Evolutionary conservation across 2,797 vertebrate genomes (phyloP).

Genomic region (Spea hammondii): DNA sequence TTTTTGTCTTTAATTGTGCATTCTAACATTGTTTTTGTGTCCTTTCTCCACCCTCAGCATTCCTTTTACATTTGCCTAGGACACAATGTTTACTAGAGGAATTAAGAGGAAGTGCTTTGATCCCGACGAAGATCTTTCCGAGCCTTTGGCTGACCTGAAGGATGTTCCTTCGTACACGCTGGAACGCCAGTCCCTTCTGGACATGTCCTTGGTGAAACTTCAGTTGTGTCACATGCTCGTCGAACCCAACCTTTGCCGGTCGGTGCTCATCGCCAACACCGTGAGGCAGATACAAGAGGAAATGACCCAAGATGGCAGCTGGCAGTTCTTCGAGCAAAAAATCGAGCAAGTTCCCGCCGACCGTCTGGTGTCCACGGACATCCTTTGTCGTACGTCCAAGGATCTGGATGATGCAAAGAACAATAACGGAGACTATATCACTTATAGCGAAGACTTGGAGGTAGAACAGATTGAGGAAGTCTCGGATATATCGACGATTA

Average conservation of each 20-base stretch:
- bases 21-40: neutral
- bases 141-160: slow-evolving; percentile 65
- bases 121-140: slow-evolving; percentile 75
- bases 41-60: neutral
- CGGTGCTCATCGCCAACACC: slow-evolving; percentile 95
- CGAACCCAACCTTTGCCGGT: slow-evolving; percentile 93
- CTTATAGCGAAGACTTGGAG: slow-evolving; percentile 62
- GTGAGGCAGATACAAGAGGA: slow-evolving; percentile 97
- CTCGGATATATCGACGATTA: slow-evolving; percentile 55
- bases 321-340: slow-evolving; percentile 75
- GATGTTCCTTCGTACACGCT: slow-evolving; percentile 81
- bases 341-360: slow-evolving; percentile 74
- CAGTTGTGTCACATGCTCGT: slow-evolving; percentile 97
- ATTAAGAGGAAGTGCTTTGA: slow-evolving; percentile 92
- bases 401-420: slow-evolving; percentile 70
- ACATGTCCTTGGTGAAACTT: slow-evolving; percentile 98
- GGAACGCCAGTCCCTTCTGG: slow-evolving; percentile 92
- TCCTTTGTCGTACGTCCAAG: slow-evolving; percentile 78
- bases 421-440: slow-evolving; percentile 58
- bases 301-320: slow-evolving; percentile 92
- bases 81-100: slow-evolving; percentile 91
- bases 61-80: slow-evolving; percentile 31
- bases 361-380: slow-evolving; percentile 84
- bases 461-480: slow-evolving; percentile 52
- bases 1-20: neutral